Evolutionary conservation across 2,113 vertebrate species (phyloP).

Genomic region (Ailurus styani): DNA sequence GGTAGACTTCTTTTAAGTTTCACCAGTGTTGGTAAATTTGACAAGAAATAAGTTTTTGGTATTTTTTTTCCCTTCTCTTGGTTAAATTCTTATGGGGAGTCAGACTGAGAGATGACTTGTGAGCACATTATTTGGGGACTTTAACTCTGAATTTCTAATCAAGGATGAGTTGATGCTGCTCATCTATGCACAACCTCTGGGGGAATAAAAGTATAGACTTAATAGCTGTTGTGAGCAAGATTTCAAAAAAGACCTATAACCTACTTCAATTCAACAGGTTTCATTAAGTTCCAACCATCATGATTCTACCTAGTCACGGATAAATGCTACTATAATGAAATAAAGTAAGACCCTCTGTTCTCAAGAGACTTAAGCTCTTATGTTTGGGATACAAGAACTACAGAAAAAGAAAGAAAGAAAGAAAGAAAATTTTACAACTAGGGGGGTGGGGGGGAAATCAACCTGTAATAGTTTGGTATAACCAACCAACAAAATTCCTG

Average conservation of each 20-base stretch:
- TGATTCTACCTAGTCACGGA: neutral
- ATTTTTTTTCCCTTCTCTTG: neutral
- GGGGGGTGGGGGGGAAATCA: neutral
- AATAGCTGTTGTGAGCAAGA: neutral
- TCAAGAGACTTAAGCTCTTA: neutral
- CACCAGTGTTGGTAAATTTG: neutral
- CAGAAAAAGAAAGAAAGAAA: neutral
- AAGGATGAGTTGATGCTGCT: neutral
- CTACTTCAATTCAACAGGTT: conserved; percentile 42
- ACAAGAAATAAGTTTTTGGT: neutral
- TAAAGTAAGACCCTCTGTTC: neutral
- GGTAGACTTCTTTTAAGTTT: neutral
- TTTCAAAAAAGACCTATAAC: neutral
- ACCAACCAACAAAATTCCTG: neutral
- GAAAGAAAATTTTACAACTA: neutral
- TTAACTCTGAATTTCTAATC: conserved; percentile 22
- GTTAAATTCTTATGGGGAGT: neutral
- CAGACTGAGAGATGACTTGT: neutral
- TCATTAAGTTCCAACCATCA: neutral
- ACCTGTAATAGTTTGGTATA: neutral
- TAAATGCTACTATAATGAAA: conserved; percentile 4
- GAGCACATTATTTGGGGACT: neutral
- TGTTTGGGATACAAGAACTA: neutral
- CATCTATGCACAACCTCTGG: neutral
- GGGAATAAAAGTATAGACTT: neutral